A percentile compares a stretch with the other conserved stretches of the same genome.
phyloP scores from a whole-genome alignment of 2,888 invertebrate genomes.

The Tetanocera ferruginea region DNA sequence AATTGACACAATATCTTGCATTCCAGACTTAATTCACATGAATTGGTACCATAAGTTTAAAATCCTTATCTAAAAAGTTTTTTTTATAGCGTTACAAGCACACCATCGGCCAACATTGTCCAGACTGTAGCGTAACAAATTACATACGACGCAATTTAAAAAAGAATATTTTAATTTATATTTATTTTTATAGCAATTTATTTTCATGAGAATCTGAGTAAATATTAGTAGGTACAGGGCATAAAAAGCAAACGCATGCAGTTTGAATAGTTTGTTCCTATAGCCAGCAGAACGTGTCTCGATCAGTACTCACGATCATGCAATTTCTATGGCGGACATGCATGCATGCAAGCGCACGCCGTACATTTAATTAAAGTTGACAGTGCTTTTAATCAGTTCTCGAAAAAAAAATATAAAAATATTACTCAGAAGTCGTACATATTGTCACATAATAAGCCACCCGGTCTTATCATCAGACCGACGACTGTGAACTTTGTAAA shows the following conservation, averaged over 20 bases:
- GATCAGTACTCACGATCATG: constrained; percentile 13
- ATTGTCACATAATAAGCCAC: neutral
- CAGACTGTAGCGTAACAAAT: neutral
- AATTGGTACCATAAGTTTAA: too few relatives aligned
- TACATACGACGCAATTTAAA: neutral
- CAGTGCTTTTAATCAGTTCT: neutral
- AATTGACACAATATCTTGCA: too few relatives aligned
- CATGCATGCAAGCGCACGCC: neutral
- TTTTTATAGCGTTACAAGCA: too few relatives aligned
- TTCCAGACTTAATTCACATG: too few relatives aligned
- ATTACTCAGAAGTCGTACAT: neutral
- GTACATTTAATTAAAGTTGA: neutral
- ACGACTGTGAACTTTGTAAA: neutral
- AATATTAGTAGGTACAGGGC: neutral
- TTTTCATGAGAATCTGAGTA: neutral
- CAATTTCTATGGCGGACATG: neutral
- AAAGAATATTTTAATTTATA: neutral
- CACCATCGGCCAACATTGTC: neutral
- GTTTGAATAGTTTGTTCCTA: neutral
- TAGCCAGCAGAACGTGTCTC: neutral
- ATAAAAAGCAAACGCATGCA: constrained; percentile 6
- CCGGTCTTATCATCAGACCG: neutral
- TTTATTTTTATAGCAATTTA: neutral
- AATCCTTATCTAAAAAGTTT: too few relatives aligned
- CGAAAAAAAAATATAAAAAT: neutral